Conservation (phyloP, 2,888 invertebrate species). For the Hirudinaria manillensis region DNA sequence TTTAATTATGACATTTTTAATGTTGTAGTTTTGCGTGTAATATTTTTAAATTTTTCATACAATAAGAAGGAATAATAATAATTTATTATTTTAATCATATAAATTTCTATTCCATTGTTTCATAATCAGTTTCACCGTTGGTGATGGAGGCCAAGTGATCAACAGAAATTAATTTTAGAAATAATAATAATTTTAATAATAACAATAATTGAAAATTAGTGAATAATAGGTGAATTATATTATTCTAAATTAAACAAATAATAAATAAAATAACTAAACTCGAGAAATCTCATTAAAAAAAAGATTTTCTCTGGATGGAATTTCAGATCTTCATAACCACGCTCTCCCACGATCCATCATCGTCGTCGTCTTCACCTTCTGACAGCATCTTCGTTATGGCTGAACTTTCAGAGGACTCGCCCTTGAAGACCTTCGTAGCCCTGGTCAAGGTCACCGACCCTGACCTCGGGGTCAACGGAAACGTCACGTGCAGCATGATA, state of each 20-base stretch:
- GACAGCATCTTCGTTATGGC: background rate
- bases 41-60: no score
- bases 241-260: no score
- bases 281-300: background rate
- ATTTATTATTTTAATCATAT: no score
- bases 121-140: no score
- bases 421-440: constrained; percentile 18
- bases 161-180: background rate
- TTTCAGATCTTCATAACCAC: constrained; percentile 11
- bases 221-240: no score
- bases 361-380: constrained; percentile 14
- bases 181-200: background rate
- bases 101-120: no score
- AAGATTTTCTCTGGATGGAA: background rate
- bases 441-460: constrained; percentile 20
- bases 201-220: no score
- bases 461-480: constrained; percentile 13
- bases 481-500: background rate
- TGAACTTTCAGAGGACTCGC: constrained; percentile 13
- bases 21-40: no score
- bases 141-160: no score
- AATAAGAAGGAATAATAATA: no score
- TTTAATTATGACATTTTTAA: no score
- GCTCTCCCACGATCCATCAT: background rate
- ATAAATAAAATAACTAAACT: background rate